Base-by-base conservation (phyloP, 1,140 invertebrate genomes). In the Coelopa frigida region DNA sequence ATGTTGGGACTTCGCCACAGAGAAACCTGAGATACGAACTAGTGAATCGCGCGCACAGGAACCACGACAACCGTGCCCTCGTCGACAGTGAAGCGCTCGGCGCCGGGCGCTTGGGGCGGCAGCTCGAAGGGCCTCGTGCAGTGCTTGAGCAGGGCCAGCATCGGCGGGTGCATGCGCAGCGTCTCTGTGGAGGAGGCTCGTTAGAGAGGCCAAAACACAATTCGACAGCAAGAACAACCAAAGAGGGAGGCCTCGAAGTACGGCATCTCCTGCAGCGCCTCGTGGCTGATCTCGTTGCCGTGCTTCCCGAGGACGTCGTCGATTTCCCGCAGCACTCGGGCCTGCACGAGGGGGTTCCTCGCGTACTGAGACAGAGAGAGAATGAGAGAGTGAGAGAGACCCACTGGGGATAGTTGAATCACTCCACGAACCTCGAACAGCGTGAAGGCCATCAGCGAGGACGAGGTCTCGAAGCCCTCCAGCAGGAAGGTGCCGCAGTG, bases 301-400 rank as follows among this genome's bases (percentile, higher is more conserved):
- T 68, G 45, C 4, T 56, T 56, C 4, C 50, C 45, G n/a, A 70
- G 47, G 3, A 73, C 58, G 5, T 56, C 49, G 14, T 73, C 55
- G 2, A 84, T 65, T 56, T 83, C 80, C 3, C 62, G 27, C 3
- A 71, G 64, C 1, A 82, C 22, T 49, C 61, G 70, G 4, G 72
- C 53, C 47, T 84, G 81, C 17, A 73, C 51, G 2, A 74, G 59
- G 8, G 67, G 71, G 57, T 81, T 61, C 11, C 51, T 47, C 1
- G 78, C 77, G 20, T 84, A 54, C 26, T 52, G 24, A 20, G 74
- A 75, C 3, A 38, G 2, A 21, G 14, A 38, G 14, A 38, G 20
- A 18, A 18, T 38, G 20, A 21, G 21, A 22, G 17, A 4, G 20
- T 18, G 15, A 38, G 20, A 14, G 31, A 24, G 22, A 26, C n/a